Evolutionary conservation across 2,888 invertebrate genomes (phyloP).

Genomic region (Horisme vitalbata): DNA sequence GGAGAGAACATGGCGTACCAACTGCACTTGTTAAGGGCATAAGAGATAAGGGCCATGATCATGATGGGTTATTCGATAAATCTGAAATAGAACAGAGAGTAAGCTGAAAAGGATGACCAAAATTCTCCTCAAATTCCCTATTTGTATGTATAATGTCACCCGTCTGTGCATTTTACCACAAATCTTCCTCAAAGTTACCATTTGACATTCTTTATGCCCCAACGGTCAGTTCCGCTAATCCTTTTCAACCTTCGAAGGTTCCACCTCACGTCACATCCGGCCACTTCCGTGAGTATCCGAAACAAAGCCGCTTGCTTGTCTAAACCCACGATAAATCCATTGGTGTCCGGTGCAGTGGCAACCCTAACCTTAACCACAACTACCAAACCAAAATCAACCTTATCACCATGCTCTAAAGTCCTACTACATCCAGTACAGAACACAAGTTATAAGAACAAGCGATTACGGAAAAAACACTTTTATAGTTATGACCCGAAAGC

Average conservation of each 20-base stretch:
- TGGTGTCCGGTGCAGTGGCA: slow-evolving; percentile 59
- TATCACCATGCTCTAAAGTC: slow-evolving; percentile 5
- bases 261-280: slow-evolving; percentile 4
- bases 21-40: too few species aligned
- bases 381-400: neutral
- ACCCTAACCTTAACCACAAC: slow-evolving; percentile 30
- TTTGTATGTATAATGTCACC: too few species aligned
- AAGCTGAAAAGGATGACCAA: too few species aligned
- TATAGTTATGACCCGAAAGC: neutral
- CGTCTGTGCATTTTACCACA: too few species aligned
- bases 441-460: neutral
- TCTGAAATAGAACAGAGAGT: too few species aligned
- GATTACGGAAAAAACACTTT: neutral
- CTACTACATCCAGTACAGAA: neutral
- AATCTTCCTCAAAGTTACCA: too few species aligned
- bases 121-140: too few species aligned
- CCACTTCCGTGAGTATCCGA: slow-evolving; percentile 48
- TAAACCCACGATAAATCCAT: slow-evolving; percentile 68
- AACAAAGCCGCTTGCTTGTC: slow-evolving; percentile 65
- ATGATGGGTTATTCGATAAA: too few species aligned
- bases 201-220: too few species aligned
- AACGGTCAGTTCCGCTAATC: too few species aligned
- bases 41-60: too few species aligned
- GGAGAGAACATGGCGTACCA: too few species aligned
- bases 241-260: slow-evolving; percentile 6